phyloP scores from a whole-genome alignment of 2,888 invertebrate genomes.

The Himalopsyche anomala region DNA sequence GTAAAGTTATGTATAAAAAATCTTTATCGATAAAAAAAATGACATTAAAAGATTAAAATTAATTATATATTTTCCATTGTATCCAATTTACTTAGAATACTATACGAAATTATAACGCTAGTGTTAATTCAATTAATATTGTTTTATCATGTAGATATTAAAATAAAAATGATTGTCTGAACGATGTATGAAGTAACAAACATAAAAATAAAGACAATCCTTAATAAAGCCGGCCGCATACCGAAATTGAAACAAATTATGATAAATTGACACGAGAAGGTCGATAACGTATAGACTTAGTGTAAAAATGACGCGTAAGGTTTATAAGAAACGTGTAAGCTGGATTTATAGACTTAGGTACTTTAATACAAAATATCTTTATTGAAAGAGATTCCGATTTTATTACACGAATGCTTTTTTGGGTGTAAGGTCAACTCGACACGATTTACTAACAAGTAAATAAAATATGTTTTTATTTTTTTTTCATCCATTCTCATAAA shows the following conservation, averaged over 20 bases:
- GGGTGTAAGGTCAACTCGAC: conserved; percentile 4
- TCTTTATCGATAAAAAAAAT: no score
- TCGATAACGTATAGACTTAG: conserved; percentile 49
- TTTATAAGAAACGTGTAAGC: conserved; percentile 47
- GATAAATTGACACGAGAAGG: conserved; percentile 62
- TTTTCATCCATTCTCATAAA: no score
- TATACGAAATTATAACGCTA: neutral
- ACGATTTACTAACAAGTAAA: conserved; percentile 9
- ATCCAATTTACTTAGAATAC: neutral
- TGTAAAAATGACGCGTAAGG: conserved; percentile 28
- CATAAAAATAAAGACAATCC: conserved; percentile 19
- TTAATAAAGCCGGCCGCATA: neutral
- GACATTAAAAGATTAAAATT: no score
- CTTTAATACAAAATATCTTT: conserved; percentile 19
- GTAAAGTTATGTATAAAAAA: no score
- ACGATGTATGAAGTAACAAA: neutral
- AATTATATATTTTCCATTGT: no score
- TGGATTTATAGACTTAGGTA: conserved; percentile 47
- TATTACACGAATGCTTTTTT: neutral
- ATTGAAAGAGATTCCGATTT: conserved; percentile 32
- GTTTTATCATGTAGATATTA: neutral
- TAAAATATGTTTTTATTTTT: neutral
- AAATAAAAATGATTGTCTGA: neutral
- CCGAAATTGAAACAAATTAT: conserved; percentile 64
- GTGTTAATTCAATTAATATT: neutral